These are phyloP conservation scores for Caracal caracal DNA, from an alignment of 2,113 vertebrate genomes.

Conservation along the genomic window DNA sequence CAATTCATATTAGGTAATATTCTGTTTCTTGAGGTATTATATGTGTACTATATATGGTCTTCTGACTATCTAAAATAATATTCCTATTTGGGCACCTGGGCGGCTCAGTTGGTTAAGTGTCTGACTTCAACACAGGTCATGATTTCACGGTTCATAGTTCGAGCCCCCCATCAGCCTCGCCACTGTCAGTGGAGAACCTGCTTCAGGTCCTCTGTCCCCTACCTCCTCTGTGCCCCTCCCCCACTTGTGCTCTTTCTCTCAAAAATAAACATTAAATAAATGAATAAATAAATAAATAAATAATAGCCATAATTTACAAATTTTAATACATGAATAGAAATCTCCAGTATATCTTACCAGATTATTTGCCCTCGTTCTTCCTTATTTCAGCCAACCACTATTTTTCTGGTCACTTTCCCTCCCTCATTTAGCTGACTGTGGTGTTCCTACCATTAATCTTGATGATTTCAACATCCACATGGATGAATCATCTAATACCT, in stretches of 20 bases:
- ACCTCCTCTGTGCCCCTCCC: too few species aligned
- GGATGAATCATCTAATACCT: neutral
- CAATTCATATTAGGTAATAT: neutral
- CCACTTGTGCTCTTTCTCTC: neutral
- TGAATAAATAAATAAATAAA: neutral
- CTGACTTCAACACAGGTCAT: too few species aligned
- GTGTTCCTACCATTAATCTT: neutral
- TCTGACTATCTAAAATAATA: neutral
- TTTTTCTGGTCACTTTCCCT: neutral
- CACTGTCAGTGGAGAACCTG: too few species aligned
- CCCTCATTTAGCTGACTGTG: neutral
- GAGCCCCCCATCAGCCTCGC: too few species aligned
- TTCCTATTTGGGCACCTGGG: neutral
- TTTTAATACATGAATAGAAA: neutral
- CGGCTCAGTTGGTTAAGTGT: too few species aligned
- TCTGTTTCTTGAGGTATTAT: neutral
- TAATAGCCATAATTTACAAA: neutral
- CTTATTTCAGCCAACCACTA: neutral
- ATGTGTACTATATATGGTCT: neutral
- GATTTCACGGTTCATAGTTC: too few species aligned
- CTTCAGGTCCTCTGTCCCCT: too few species aligned
- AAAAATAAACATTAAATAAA: too few species aligned
- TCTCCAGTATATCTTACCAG: neutral
- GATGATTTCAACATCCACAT: neutral
- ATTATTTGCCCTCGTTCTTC: neutral